Conservation (phyloP, 2,888 invertebrate genomes). For the Automeris io region DNA sequence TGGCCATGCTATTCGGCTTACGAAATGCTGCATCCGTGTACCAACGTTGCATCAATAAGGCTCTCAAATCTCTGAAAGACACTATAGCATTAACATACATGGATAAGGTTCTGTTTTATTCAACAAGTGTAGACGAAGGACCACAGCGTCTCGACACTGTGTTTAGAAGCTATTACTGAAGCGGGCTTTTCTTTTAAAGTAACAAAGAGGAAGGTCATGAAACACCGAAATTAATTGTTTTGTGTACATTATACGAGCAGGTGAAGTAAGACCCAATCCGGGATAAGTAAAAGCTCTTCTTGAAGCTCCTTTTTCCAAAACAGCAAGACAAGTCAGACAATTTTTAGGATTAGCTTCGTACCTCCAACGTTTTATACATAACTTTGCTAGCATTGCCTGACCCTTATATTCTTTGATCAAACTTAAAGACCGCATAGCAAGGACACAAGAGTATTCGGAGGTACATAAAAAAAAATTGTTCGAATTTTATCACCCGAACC, state of each 20-base stretch:
- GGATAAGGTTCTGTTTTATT: slow-evolving; percentile 25
- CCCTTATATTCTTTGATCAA: slow-evolving; percentile 25
- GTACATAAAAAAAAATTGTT: slow-evolving; percentile 13
- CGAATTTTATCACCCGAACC: slow-evolving; percentile 15
- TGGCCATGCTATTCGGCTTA: slow-evolving; percentile 27
- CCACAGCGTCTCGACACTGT: slow-evolving; percentile 16
- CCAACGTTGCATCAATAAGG: slow-evolving; percentile 9
- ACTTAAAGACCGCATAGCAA: slow-evolving; percentile 17
- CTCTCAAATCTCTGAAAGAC: slow-evolving; percentile 4
- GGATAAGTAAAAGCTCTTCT: slow-evolving; percentile 23
- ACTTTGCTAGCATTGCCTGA: slow-evolving; percentile 14
- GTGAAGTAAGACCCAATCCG: slow-evolving; percentile 24
- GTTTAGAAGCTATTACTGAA: slow-evolving; percentile 16
- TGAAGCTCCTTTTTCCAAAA: slow-evolving; percentile 22
- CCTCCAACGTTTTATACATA: slow-evolving; percentile 13
- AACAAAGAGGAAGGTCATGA: slow-evolving; percentile 22
- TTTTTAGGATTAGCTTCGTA: slow-evolving; percentile 16
- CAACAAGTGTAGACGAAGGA: slow-evolving; percentile 13
- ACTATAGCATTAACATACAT: slow-evolving; percentile 22
- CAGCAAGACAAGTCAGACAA: slow-evolving; percentile 19
- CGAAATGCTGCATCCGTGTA: slow-evolving; percentile 20
- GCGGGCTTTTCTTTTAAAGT: slow-evolving; percentile 27
- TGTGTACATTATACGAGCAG: slow-evolving; percentile 20
- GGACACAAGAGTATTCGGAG: slow-evolving; percentile 14
- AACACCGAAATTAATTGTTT: slow-evolving; percentile 22